phyloP scores from a whole-genome alignment of 2,113 vertebrate species.

The Machaerirhynchus nigripectus region DNA sequence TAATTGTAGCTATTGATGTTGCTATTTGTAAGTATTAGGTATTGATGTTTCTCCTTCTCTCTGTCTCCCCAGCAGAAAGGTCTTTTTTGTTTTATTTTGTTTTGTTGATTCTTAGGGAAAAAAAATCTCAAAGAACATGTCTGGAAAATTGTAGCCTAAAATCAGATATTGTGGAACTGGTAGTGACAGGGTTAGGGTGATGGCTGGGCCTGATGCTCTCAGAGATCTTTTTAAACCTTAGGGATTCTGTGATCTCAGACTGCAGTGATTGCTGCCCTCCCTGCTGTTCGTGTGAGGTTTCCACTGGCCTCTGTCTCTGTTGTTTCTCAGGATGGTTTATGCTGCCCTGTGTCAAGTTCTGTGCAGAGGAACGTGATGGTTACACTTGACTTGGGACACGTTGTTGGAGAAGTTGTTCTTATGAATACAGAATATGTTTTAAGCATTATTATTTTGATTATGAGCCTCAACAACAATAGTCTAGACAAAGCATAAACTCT shows the following conservation, averaged over 20 bases:
- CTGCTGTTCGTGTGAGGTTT: not conserved
- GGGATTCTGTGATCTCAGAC: not conserved
- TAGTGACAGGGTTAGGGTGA: not conserved
- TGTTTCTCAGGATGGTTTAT: not conserved
- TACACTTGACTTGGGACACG: not conserved
- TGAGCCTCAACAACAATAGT: conserved; percentile 25
- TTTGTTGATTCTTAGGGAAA: not conserved
- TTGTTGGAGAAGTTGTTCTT: not conserved
- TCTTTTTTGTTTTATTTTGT: rapidly evolving
- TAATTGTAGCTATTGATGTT: not conserved
- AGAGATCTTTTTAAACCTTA: not conserved
- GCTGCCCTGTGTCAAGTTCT: not conserved
- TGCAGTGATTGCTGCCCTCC: not conserved
- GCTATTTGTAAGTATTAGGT: not conserved
- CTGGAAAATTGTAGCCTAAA: not conserved
- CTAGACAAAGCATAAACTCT: conserved; percentile 46
- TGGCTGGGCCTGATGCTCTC: not conserved
- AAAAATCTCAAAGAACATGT: not conserved
- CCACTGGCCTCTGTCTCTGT: not conserved
- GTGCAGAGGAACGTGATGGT: not conserved
- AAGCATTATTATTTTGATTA: not conserved
- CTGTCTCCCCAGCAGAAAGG: not conserved
- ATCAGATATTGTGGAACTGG: not conserved
- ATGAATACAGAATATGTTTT: not conserved
- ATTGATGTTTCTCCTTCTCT: not conserved